Evolutionary conservation across 2,797 vertebrate species (phyloP), one percentile per base, ranked within the genome.

Genomic region (Varecia variegata): DNA sequence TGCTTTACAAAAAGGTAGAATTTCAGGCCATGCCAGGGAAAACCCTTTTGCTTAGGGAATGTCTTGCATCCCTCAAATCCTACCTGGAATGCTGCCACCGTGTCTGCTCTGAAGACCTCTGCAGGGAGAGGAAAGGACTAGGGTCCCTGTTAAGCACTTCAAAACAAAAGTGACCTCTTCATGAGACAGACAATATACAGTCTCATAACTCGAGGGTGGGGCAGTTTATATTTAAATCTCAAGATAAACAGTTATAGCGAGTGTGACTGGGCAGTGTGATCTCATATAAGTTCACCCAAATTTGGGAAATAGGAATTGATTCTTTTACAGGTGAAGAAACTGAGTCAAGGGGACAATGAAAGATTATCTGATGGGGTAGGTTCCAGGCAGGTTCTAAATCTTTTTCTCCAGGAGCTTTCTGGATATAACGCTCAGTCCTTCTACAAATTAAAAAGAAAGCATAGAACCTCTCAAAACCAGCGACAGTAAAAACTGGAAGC

Each of bases 161-260:
- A 45, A 91, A 82, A 88, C 50, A 92, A 82, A 88, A 89, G 27
- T 30, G 45, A 82, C 23, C 25, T 90, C 18, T 71, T 95, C 77
- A 52, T 30, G 40, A 73, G 17, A 43, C 68, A 90, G 67, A 82
- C 10, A 91, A 18, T 58, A 80, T 15, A 20, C 17, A 45, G 56
- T 60, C 40, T 94, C 40, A 15, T 45, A 85, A 84, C 67, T 90
- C 15, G 5, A 7, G 30, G 45, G 7, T 10, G 43, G 43, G 43
- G 10, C 9, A 10, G 1, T 14, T 7, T 83, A 45, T 94, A 87
- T 87, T 43, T 91, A 23, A 86, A 32, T 83, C 20, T 80, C 67
- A 70, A 83, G 76, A 50, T 58, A 67, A 43, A 81, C 5, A 65
- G 54, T 84, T 88, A 90, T 1, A 65, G 10, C 8, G 35, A 73